Evolutionary conservation across 2,113 vertebrate species (phyloP).

Genomic region (Otolemur garnettii): DNA sequence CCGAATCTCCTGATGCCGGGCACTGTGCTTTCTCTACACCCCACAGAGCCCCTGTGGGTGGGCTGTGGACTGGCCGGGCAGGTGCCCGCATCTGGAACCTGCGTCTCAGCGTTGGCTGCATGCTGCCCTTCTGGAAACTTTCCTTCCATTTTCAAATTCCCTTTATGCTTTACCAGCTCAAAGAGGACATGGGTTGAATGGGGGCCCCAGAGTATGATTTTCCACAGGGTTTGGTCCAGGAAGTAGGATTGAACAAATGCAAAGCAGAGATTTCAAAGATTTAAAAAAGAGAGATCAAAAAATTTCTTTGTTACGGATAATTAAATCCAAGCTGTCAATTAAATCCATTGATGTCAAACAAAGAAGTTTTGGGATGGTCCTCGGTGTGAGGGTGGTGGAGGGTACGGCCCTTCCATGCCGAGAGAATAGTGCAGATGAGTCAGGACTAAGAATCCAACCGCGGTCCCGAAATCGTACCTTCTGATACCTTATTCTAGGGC

Average conservation of each 20-base stretch:
- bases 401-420: neutral
- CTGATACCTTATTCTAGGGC: slow-evolving; percentile 3
- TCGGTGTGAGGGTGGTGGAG: neutral
- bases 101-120: neutral
- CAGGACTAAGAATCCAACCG: neutral
- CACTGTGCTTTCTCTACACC: neutral
- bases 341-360: slow-evolving; percentile 6
- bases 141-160: neutral
- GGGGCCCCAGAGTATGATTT: neutral
- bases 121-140: slow-evolving; percentile 25
- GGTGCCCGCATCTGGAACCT: neutral
- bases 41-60: too few relatives aligned
- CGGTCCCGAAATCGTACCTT: neutral
- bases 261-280: slow-evolving; percentile 8
- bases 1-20: neutral
- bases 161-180: slow-evolving; percentile 44
- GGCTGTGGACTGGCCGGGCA: neutral
- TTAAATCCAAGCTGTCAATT: neutral
- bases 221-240: neutral
- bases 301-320: neutral
- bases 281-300: neutral
- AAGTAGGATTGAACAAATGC: slow-evolving; percentile 23
- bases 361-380: neutral
- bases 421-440: neutral
- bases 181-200: neutral